Evolutionary conservation across 2,888 invertebrate species (phyloP).

Genomic region (Tetranychus truncatus): DNA sequence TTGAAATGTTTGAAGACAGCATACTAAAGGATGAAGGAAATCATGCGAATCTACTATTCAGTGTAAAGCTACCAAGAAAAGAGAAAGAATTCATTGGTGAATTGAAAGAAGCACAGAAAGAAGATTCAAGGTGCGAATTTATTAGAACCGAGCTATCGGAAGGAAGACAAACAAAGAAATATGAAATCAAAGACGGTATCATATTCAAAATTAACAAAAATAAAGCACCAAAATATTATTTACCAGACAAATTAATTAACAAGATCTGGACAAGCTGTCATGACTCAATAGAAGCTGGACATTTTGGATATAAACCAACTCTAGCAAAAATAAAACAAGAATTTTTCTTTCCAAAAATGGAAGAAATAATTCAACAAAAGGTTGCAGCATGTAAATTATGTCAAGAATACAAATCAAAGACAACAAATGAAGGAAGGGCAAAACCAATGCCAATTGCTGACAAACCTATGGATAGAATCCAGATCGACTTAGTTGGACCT

Average conservation of each 20-base stretch:
- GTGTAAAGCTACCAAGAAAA: too few species aligned
- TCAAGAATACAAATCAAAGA: neutral
- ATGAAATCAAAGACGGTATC: neutral
- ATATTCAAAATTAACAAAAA: neutral
- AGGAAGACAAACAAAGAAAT: neutral
- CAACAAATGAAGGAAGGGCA: neutral
- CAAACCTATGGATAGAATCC: neutral
- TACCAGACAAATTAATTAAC: neutral
- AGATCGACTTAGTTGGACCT: neutral
- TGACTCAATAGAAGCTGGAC: neutral
- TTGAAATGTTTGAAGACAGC: too few species aligned
- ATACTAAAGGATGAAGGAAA: too few species aligned
- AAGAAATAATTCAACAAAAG: neutral
- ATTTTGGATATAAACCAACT: neutral
- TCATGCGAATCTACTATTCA: too few species aligned
- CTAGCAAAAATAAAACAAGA: neutral
- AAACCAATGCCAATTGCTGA: neutral
- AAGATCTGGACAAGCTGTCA: neutral
- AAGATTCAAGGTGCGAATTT: neutral
- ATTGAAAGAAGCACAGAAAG: neutral
- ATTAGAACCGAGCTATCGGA: neutral
- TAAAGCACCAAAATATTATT: neutral
- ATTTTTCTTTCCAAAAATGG: neutral
- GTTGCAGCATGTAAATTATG: neutral
- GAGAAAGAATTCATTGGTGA: neutral